phyloP scores from a whole-genome alignment of 2,888 invertebrate species.

The Polyommatus icarus region DNA sequence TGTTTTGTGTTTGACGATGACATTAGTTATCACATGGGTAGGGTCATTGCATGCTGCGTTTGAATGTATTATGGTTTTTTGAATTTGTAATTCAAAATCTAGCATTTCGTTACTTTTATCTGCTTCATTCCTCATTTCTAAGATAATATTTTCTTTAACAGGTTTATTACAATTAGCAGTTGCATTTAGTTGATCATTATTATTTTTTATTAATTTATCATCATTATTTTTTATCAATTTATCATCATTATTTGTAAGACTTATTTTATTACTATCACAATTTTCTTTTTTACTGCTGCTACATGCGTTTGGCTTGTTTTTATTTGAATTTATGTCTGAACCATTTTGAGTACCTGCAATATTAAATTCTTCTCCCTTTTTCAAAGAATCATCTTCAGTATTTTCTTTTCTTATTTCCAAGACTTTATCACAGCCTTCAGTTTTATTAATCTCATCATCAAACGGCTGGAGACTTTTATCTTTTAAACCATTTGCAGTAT shows the following conservation, averaged over 20 bases:
- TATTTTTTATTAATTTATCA: neutral
- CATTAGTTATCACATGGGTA: neutral
- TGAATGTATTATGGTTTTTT: neutral
- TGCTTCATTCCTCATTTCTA: neutral
- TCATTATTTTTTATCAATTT: neutral
- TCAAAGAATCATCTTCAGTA: neutral
- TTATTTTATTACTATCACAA: neutral
- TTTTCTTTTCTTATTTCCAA: neutral
- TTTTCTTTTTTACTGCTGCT: neutral
- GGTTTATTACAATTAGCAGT: neutral
- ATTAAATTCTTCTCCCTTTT: neutral
- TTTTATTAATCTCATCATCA: neutral
- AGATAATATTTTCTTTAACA: neutral
- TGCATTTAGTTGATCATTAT: neutral
- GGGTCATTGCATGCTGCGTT: neutral
- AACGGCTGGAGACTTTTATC: neutral
- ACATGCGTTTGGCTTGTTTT: neutral
- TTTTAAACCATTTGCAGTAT: neutral
- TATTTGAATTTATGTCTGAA: neutral
- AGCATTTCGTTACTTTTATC: neutral
- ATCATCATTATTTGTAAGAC: neutral
- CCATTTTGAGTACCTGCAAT: neutral
- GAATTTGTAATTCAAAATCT: conserved; percentile 4
- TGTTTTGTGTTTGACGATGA: neutral
- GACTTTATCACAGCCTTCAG: neutral